These are phyloP conservation scores for Patella depressa DNA, from an alignment of 2,888 invertebrate species.

Conservation along the genomic window DNA sequence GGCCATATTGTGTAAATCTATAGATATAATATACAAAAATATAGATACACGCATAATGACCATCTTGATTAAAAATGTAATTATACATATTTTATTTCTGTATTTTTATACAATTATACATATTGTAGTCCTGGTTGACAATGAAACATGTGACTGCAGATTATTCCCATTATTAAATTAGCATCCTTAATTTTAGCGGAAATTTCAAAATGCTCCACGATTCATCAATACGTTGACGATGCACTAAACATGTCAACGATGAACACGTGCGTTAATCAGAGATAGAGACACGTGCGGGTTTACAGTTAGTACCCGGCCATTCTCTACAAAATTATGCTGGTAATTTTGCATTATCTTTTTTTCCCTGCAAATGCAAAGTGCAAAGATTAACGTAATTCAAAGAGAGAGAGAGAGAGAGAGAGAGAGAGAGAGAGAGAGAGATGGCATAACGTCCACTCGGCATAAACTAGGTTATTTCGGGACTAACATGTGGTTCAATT, in stretches of 20 bases:
- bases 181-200: not conserved
- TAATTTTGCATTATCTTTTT: not conserved
- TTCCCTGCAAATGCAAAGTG: too few species aligned
- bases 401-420: too few species aligned
- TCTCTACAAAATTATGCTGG: not conserved
- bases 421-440: too few species aligned
- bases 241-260: conserved; percentile 3
- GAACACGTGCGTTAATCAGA: conserved; percentile 1
- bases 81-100: too few species aligned
- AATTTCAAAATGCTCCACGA: not conserved
- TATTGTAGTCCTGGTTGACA: not conserved
- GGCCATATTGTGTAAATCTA: too few species aligned
- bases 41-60: too few species aligned
- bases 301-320: not conserved
- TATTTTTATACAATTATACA: not conserved
- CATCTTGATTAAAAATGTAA: too few species aligned
- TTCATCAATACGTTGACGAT: not conserved
- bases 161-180: not conserved
- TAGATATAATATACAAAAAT: too few species aligned
- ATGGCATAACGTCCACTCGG: too few species aligned
- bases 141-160: not conserved
- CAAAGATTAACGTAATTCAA: too few species aligned
- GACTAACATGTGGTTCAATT: too few species aligned
- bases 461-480: too few species aligned
- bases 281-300: not conserved